Evolutionary conservation across 2,888 invertebrate species (phyloP).

Genomic region (Pollenia labialis): DNA sequence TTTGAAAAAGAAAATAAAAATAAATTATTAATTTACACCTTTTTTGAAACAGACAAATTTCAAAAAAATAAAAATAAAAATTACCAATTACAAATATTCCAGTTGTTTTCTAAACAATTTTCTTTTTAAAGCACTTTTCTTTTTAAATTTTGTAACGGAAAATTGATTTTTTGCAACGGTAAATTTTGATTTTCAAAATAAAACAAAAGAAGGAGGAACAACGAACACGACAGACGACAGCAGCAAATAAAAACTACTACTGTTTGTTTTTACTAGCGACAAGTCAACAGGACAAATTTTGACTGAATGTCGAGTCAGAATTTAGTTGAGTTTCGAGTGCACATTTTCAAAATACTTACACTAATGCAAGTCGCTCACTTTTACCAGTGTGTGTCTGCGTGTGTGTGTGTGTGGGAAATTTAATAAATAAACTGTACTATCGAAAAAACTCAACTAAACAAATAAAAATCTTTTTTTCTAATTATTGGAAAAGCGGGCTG

Average conservation of each 20-base stretch:
- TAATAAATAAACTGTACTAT: not conserved
- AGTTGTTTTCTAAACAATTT: conserved; percentile 33
- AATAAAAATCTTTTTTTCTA: not conserved
- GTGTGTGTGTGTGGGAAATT: too few relatives aligned
- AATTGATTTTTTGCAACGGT: conserved; percentile 24
- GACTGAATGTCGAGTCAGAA: conserved; percentile 63
- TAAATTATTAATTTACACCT: conserved; percentile 29
- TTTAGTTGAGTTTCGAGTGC: conserved; percentile 67
- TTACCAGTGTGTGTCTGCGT: too few relatives aligned
- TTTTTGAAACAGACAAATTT: conserved; percentile 20
- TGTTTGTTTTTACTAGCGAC: conserved; percentile 62
- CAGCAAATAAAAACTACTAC: conserved; percentile 59
- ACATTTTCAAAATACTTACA: conserved; percentile 27
- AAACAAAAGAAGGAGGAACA: conserved; percentile 20
- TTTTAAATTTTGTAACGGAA: not conserved
- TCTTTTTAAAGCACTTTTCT: conserved; percentile 24
- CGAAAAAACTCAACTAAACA: conserved; percentile 11
- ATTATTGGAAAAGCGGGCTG: not conserved
- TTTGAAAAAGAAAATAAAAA: not conserved
- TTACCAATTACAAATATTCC: conserved; percentile 61
- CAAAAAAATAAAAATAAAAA: conserved; percentile 14
- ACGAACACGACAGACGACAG: conserved; percentile 54
- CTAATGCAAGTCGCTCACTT: not conserved
- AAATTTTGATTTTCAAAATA: conserved; percentile 25
- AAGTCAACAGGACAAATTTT: conserved; percentile 72